Evolutionary conservation across 1,140 invertebrate genomes (phyloP).

Genomic region (Eriocheir sinensis): DNA sequence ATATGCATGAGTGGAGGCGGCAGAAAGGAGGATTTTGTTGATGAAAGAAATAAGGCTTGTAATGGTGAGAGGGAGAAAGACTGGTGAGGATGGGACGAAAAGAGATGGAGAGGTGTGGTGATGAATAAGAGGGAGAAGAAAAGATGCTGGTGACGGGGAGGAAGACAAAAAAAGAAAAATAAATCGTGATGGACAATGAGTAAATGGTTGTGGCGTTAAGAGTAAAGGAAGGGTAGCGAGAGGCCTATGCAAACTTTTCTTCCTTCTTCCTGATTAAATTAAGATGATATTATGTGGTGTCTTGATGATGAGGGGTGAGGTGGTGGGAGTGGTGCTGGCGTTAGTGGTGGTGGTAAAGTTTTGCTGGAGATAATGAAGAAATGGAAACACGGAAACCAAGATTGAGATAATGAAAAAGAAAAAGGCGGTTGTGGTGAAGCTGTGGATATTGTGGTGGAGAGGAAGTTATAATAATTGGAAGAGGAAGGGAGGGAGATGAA

Average conservation of each 20-base stretch:
- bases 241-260: neutral
- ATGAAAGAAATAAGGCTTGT: neutral
- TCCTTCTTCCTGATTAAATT: neutral
- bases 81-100: no score
- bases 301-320: no score
- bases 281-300: no score
- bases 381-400: neutral
- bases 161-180: neutral
- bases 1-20: neutral
- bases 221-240: neutral
- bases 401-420: neutral
- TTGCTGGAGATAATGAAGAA: neutral
- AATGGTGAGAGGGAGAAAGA: neutral
- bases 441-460: neutral
- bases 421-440: neutral
- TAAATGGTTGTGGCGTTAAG: no score
- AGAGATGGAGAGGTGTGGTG: no score
- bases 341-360: neutral
- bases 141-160: neutral
- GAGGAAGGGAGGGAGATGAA: neutral
- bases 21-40: neutral
- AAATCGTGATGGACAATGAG: no score
- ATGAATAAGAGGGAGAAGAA: slow-evolving; percentile 7
- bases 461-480: neutral
- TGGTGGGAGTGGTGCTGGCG: neutral